These are phyloP conservation scores for Elachura formosa DNA, from an alignment of 2,113 vertebrate genomes.

Conservation along the genomic window DNA sequence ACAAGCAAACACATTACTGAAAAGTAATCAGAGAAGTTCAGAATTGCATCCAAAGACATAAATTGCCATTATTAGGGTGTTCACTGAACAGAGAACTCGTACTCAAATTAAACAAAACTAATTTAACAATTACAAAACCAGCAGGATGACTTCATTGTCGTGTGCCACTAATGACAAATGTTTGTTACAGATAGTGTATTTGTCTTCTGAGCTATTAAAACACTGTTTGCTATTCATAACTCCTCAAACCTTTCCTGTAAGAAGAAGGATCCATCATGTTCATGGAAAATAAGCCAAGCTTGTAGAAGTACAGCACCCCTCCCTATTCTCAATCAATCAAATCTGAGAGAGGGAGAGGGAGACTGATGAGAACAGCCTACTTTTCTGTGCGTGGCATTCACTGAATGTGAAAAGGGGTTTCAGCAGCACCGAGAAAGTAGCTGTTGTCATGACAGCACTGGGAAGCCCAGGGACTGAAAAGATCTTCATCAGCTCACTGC, in stretches of 20 bases:
- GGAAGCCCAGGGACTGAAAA: slow-evolving; percentile 48
- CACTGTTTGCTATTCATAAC: not conserved
- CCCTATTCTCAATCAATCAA: slow-evolving; percentile 25
- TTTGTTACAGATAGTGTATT: not conserved
- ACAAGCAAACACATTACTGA: not conserved
- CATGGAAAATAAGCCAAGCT: not conserved
- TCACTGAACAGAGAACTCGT: not conserved
- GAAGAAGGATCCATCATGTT: not conserved
- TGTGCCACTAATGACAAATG: not conserved
- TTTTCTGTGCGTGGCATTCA: slow-evolving; percentile 48
- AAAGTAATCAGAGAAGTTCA: not conserved
- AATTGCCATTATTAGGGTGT: not conserved
- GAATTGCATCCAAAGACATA: not conserved
- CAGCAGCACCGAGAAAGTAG: slow-evolving; percentile 33
- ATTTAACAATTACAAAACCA: not conserved
- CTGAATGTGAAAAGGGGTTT: slow-evolving; percentile 51
- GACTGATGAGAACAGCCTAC: slow-evolving; percentile 38
- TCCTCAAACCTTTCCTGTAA: not conserved
- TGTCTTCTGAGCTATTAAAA: not conserved
- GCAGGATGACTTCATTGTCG: not conserved
- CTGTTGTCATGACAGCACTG: slow-evolving; percentile 64
- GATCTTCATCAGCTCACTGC: slow-evolving; percentile 56
- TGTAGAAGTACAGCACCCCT: not conserved
- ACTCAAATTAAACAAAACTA: not conserved
- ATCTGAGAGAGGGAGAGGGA: not conserved